These are phyloP conservation scores for Darevskia mixta DNA, from an alignment of 2,797 vertebrate genomes.

Conservation along the genomic window DNA sequence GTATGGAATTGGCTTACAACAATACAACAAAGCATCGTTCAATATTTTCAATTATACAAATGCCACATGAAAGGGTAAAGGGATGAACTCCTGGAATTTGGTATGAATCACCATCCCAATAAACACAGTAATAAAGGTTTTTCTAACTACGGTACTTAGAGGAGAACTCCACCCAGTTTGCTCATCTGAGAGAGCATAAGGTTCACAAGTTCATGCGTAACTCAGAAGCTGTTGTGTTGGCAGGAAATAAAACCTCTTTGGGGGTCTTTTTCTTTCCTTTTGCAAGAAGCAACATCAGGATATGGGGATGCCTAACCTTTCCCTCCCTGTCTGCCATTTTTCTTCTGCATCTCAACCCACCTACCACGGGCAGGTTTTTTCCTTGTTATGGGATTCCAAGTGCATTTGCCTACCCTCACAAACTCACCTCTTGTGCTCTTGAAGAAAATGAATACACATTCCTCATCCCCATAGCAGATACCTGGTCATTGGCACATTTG, in stretches of 20 bases:
- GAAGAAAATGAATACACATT: background rate
- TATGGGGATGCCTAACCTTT: too few species aligned
- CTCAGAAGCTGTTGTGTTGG: conserved; percentile 55
- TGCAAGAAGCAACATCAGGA: background rate
- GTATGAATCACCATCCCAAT: conserved; percentile 45
- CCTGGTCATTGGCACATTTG: background rate
- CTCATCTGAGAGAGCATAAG: background rate
- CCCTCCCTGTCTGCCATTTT: background rate
- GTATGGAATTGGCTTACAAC: background rate
- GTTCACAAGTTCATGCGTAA: conserved; percentile 69
- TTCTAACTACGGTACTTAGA: conserved; percentile 22
- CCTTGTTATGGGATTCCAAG: too few species aligned
- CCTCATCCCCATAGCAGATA: background rate
- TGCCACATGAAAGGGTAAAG: conserved; percentile 36
- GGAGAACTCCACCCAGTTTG: conserved; percentile 32
- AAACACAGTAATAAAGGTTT: conserved; percentile 7
- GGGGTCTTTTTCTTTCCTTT: background rate
- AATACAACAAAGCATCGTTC: background rate
- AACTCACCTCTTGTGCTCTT: background rate
- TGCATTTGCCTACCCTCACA: background rate
- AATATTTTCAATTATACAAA: background rate
- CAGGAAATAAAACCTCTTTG: background rate
- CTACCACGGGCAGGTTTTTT: background rate
- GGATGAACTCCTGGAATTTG: conserved; percentile 9
- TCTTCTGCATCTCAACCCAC: background rate